Conservation (phyloP, 1,140 invertebrate genomes). For the Macrocentrus cingulum region DNA sequence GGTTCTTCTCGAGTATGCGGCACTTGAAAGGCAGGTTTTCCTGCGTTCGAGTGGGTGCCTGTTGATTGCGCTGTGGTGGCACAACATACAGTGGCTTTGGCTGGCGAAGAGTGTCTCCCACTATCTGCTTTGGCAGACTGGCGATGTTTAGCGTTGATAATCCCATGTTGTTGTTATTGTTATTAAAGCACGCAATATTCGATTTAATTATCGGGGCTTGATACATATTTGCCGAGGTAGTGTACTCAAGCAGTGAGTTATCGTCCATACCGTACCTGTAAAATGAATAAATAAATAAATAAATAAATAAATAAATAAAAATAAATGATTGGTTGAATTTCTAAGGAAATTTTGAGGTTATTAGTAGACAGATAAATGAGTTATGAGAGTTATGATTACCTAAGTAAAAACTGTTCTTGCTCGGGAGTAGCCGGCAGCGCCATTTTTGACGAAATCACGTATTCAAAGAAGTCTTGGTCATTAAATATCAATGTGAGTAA, state of each 20-base stretch:
- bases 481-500: conserved; percentile 34
- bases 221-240: no score
- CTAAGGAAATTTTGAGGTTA: no score
- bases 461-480: conserved; percentile 40
- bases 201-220: no score
- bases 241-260: background rate
- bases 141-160: no score
- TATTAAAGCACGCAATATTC: background rate
- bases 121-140: background rate
- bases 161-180: background rate
- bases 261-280: background rate
- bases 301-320: background rate
- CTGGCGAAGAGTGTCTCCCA: conserved; percentile 3
- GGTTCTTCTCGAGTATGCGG: conserved; percentile 61
- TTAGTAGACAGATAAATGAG: background rate
- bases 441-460: conserved; percentile 36
- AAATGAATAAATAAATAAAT: no score
- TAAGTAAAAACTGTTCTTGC: background rate
- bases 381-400: background rate
- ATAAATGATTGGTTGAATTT: no score
- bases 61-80: conserved; percentile 8
- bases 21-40: conserved; percentile 63
- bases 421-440: conserved; percentile 20
- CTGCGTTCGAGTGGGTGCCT: conserved; percentile 15
- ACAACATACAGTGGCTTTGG: background rate